Base-by-base conservation (phyloP, 2,797 vertebrate species). In the Furcifer pardalis region DNA sequence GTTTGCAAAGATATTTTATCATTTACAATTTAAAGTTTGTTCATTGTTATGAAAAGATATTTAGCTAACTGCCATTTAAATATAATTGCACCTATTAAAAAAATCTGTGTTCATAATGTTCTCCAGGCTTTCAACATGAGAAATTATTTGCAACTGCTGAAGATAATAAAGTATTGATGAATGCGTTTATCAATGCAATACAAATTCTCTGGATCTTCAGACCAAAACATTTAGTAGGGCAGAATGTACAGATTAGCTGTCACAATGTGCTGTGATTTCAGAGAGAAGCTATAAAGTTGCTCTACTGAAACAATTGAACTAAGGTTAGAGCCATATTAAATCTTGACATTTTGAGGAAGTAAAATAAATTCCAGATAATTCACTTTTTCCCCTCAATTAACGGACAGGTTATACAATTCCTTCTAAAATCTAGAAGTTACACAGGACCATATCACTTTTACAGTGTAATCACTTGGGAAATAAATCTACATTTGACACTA, bases 401-500 rank as follows among this genome's bases (percentile, higher is more conserved):
- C 74, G 72, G 44, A 68, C 15, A 76, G 30, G 85, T 84, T 85
- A 60, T 56, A 4, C 0, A 13, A 23, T 1, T 65, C 0, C 32
- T 81, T 86, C 72, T 85, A 60, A 27, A 86, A 82, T 46, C 59
- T 15, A 56, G 65, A 86, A 86, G 42, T 0, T 76, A 75, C 60
- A 30, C 37, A 52, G 56, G 13, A 37, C 59, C 0, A 0, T 71
- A 6, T 4, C 77, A 71, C 37, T 88, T 46, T 79, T 76, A 84
- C 0, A 0, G 77, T 62, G 12, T 3, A 68, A 12, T 71, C 84
- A 84, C 0, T 0, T 80, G 87, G 84, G 91, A 92, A 94, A 92
- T 90, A 83, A 89, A 86, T 59, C 76, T 86, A 74, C 85, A 91
- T 89, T 86, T 80, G 88, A 76, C 62, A 73, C 5, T 66, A 84